phyloP scores from a whole-genome alignment of 2,888 invertebrate species.

The Drosophila austrosaltans region DNA sequence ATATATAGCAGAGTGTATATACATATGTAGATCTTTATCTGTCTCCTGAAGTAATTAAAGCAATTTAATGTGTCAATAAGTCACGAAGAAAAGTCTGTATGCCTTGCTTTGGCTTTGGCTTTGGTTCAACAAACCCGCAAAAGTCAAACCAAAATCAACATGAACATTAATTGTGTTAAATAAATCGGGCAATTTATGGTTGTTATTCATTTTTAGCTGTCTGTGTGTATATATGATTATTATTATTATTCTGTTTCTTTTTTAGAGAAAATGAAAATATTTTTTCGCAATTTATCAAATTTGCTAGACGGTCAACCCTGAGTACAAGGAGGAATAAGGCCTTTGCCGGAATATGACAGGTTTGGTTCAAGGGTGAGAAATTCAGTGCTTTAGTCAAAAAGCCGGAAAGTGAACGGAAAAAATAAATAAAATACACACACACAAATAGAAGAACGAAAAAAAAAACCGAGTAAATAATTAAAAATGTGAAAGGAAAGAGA shows the following conservation, averaged over 20 bases:
- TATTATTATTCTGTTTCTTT: neutral
- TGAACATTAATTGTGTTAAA: constrained; percentile 56
- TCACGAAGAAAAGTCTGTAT: constrained; percentile 46
- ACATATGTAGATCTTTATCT: neutral
- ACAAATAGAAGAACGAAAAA: constrained; percentile 22
- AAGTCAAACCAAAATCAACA: constrained; percentile 41
- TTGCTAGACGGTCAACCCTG: constrained; percentile 11
- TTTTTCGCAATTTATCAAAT: constrained; percentile 37
- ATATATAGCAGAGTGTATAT: neutral
- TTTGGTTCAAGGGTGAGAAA: constrained; percentile 25
- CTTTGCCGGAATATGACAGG: constrained; percentile 13
- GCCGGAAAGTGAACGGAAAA: constrained; percentile 36
- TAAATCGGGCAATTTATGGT: constrained; percentile 55
- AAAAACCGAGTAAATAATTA: constrained; percentile 51
- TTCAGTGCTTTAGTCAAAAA: neutral
- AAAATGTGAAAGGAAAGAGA: constrained; percentile 38
- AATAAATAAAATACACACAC: constrained; percentile 34
- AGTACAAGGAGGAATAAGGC: constrained; percentile 11
- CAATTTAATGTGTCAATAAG: constrained; percentile 60
- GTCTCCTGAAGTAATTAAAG: constrained; percentile 54
- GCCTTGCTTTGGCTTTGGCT: constrained; percentile 46
- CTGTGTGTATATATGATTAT: neutral
- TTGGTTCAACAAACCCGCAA: constrained; percentile 30
- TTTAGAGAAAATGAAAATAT: constrained; percentile 2
- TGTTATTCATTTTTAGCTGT: constrained; percentile 21